Evolutionary conservation across 2,113 vertebrate genomes (phyloP).

Genomic region (Callospermophilus lateralis): DNA sequence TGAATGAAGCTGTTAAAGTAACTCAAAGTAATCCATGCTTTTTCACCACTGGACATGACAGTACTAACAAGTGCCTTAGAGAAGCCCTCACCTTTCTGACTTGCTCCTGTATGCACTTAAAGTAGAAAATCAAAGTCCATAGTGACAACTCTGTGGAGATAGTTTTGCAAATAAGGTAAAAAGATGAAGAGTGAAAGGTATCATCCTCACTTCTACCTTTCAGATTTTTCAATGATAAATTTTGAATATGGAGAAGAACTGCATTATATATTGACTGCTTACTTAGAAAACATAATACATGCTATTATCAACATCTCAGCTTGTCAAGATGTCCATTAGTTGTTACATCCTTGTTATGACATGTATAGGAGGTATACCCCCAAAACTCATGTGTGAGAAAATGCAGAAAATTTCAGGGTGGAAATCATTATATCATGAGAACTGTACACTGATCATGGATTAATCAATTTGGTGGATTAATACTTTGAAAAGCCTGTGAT

Average conservation of each 20-base stretch:
- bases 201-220: background rate
- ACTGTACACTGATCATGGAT: too few relatives aligned
- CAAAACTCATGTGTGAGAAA: too few relatives aligned
- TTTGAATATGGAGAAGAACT: background rate
- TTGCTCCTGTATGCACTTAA: background rate
- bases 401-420: too few relatives aligned
- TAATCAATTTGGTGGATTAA: too few relatives aligned
- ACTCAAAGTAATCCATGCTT: background rate
- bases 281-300: background rate
- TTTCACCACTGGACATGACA: background rate
- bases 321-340: background rate
- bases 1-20: background rate
- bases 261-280: background rate
- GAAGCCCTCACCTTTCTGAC: background rate
- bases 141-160: background rate
- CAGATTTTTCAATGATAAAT: background rate
- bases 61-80: background rate
- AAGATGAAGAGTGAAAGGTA: background rate
- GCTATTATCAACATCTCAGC: background rate
- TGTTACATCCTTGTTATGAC: too few relatives aligned
- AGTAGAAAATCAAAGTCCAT: background rate
- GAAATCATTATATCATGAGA: too few relatives aligned
- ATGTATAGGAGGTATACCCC: too few relatives aligned
- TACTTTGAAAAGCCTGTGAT: too few relatives aligned
- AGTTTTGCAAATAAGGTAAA: background rate